Base-by-base conservation (phyloP, 2,113 vertebrate species). In the Nothocercus nigrocapillus region DNA sequence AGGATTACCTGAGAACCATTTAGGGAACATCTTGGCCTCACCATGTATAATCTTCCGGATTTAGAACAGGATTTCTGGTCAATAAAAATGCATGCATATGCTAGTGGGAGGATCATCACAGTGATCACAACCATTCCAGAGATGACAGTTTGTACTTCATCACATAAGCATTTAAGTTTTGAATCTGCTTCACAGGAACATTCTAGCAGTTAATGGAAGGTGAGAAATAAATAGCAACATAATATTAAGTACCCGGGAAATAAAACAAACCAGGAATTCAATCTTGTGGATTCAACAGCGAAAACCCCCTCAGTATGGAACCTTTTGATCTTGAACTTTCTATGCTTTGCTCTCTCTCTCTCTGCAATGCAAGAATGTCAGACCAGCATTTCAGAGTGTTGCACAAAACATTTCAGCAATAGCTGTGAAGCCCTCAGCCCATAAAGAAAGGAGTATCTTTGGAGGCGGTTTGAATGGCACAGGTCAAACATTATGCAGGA, bases 401-500 rank as follows among this genome's bases (percentile, higher is more conserved):
- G 34, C 30, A 27, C 67, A 90, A 58, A 1, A 51, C 51, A 54
- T 4, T 36, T 81, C 49, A 67, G 62, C 66, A 77, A 53, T 4
- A 66, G n/a, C 34, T 89, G 56, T 88, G 30, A 74, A 85, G 9
- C 28, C 7, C 4, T 68, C 42, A 79, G 18, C 38, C 67, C 44
- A 47, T 44, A 53, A 1, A 36, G n/a, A 80, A 88, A 73, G 17
- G 1, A 56, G 30, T 44, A 13, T 17, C 4, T 53, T 42, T 85
- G 44, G 90, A 11, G 13, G 34, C 4, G 47, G 7, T 36, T n/a
- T 59, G 69, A 77, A 80, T 44, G 11, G 16, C 7, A 53, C 9
- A 6, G 53, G 30, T 11, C 30, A 85, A 76, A 32, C 0, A 0
- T 59, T 85, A 56, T 70, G 22, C 7, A 73, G 6, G 7, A n/a